Percentiles rank a stretch among this genome's conserved stretches.
Evolutionary conservation across 1,140 invertebrate species (phyloP).

Genomic region (Argopecten irradians): DNA sequence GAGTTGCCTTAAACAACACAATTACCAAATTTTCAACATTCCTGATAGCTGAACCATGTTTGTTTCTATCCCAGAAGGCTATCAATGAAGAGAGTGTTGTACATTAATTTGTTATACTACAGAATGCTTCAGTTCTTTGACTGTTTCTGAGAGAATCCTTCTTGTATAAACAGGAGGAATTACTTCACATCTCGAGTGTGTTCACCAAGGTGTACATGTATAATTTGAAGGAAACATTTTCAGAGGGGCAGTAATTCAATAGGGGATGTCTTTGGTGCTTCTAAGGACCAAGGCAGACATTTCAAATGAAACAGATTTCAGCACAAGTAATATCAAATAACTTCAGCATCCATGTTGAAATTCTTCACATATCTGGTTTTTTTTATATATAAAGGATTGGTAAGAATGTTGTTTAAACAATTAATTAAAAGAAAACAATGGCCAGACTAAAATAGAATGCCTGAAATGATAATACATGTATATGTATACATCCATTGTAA

Average conservation of each 20-base stretch:
- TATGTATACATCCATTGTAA: too few species aligned
- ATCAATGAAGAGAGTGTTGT: not conserved
- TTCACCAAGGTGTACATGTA: not conserved
- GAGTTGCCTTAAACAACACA: too few species aligned
- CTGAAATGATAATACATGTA: too few species aligned
- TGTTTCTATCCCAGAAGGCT: too few species aligned
- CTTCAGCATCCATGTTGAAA: not conserved
- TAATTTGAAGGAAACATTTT: not conserved
- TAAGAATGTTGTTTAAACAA: too few species aligned
- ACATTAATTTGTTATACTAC: not conserved
- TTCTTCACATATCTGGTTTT: not conserved
- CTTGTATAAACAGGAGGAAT: too few species aligned
- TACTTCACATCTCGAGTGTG: too few species aligned
- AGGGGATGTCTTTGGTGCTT: not conserved
- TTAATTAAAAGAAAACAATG: too few species aligned
- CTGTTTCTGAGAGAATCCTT: not conserved
- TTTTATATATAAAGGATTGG: too few species aligned
- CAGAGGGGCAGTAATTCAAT: not conserved
- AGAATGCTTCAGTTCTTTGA: not conserved
- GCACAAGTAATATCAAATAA: not conserved
- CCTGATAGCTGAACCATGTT: too few species aligned
- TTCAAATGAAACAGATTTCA: not conserved
- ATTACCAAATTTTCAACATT: too few species aligned
- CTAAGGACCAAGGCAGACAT: not conserved
- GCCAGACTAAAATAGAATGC: too few species aligned